These are phyloP conservation scores for Limnephilus auricula DNA, from an alignment of 2,888 invertebrate genomes.

Conservation along the genomic window DNA sequence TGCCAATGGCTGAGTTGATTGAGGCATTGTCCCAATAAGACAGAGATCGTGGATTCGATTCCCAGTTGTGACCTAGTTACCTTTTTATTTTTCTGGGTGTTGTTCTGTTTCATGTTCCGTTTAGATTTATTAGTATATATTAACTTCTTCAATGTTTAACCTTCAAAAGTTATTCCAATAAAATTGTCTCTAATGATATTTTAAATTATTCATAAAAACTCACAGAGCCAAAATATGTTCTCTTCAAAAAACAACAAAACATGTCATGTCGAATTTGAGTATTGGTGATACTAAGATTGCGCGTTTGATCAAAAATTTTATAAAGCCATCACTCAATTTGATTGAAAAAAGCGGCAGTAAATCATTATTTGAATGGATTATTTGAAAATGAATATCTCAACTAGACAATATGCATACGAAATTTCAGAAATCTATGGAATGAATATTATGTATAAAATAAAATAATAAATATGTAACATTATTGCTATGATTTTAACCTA, in stretches of 20 bases:
- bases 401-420: neutral
- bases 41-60: too few species aligned
- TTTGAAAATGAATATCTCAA: neutral
- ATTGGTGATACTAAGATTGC: neutral
- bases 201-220: too few species aligned
- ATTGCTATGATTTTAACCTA: neutral
- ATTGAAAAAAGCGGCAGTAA: neutral
- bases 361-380: neutral
- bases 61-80: too few species aligned
- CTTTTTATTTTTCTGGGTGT: too few species aligned
- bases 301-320: neutral
- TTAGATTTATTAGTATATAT: too few species aligned
- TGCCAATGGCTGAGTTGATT: too few species aligned
- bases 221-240: neutral
- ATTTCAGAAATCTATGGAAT: neutral
- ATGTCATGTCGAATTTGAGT: neutral
- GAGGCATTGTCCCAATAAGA: too few species aligned
- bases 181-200: too few species aligned
- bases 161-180: too few species aligned
- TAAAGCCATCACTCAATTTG: neutral
- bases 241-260: neutral
- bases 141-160: too few species aligned
- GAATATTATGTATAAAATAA: neutral
- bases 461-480: neutral
- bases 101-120: too few species aligned